A percentile compares a stretch with the other conserved stretches of the same genome.
phyloP scores from a whole-genome alignment of 92 coral and sea anemone genomes.

The Bergia puertoricense region DNA sequence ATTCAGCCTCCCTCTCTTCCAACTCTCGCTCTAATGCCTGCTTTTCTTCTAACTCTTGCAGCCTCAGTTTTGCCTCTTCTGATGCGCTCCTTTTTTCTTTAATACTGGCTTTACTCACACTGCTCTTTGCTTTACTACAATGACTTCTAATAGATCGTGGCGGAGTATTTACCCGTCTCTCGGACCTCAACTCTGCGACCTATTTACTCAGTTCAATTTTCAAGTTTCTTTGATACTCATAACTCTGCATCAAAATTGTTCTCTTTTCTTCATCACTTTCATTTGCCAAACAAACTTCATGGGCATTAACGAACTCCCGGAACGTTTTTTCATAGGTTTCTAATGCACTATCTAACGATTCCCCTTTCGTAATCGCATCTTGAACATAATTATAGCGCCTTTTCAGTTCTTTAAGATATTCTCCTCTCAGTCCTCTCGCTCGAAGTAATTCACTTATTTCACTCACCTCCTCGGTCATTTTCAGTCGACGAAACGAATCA shows the following conservation, averaged over 20 bases:
- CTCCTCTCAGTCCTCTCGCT: too few species aligned
- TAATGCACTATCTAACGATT: too few species aligned
- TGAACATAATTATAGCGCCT: background rate
- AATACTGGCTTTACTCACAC: background rate
- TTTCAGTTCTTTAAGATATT: background rate
- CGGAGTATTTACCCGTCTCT: background rate
- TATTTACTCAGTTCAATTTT: background rate
- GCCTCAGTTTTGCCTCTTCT: background rate
- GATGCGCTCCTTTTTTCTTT: background rate
- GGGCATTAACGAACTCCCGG: background rate
- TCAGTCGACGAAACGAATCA: background rate
- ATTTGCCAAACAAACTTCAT: background rate
- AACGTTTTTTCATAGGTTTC: background rate
- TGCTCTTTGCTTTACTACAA: too few species aligned
- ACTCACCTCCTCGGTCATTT: background rate
- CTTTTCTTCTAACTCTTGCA: background rate
- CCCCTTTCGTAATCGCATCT: too few species aligned
- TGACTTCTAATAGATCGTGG: background rate
- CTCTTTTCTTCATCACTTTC: conserved; percentile 3
- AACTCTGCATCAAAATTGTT: too few species aligned
- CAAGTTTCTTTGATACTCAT: background rate
- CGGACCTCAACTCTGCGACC: background rate
- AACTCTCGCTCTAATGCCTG: background rate
- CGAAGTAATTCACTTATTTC: background rate
- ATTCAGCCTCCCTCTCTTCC: too few species aligned